Evolutionary conservation across 2,113 vertebrate species (phyloP).

Genomic region (Bothrops jararaca): DNA sequence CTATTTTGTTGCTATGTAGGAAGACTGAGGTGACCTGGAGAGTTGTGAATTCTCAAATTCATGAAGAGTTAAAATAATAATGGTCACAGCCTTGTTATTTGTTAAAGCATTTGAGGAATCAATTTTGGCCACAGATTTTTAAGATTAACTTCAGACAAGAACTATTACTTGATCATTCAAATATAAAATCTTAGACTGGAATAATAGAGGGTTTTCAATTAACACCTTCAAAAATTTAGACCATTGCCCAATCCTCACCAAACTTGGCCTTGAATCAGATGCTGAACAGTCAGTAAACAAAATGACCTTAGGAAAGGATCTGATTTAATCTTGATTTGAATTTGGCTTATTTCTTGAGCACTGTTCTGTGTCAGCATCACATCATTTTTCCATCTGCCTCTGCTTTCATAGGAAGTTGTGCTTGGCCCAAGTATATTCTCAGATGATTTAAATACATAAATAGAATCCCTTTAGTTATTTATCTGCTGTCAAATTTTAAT

Average conservation of each 20-base stretch:
- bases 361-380: conserved; percentile 33
- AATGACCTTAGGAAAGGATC: not conserved
- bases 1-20: too few species aligned
- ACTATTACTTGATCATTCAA: not conserved
- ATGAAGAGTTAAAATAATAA: not conserved
- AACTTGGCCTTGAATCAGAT: not conserved
- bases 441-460: conserved; percentile 65
- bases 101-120: not conserved
- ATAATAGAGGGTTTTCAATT: not conserved
- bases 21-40: too few species aligned
- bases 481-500: conserved; percentile 66
- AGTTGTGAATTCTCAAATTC: not conserved
- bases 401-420: conserved; percentile 61
- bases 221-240: not conserved
- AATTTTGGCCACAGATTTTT: not conserved
- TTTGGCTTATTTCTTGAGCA: conserved; percentile 11
- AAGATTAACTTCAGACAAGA: not conserved
- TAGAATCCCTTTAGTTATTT: conserved; percentile 62
- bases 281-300: not conserved
- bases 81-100: too few species aligned
- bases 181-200: not conserved
- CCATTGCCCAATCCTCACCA: not conserved
- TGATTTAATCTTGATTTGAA: conserved; percentile 12
- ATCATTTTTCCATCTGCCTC: conserved; percentile 42
- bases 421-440: conserved; percentile 53